These are phyloP conservation scores for Meiosimyza decipiens DNA, from an alignment of 2,888 invertebrate genomes.

Conservation along the genomic window DNA sequence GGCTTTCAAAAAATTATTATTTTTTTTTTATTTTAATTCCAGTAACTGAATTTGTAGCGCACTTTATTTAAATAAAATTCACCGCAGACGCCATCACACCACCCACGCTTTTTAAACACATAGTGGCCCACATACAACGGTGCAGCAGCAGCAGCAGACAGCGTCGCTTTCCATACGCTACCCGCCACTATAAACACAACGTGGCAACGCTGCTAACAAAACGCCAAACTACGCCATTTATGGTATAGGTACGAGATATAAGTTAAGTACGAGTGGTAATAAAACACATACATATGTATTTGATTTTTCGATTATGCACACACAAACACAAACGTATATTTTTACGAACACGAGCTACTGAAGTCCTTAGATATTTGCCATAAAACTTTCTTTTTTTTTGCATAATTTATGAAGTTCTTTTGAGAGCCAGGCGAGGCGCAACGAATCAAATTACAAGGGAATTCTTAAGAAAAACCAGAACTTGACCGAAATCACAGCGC, in stretches of 20 bases:
- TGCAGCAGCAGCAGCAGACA: not conserved
- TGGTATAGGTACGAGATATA: not conserved
- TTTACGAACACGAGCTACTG: not conserved
- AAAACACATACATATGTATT: too few species aligned
- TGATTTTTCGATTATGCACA: not conserved
- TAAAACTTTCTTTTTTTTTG: not conserved
- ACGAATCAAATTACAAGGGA: not conserved
- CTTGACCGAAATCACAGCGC: conserved; percentile 18
- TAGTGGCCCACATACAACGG: conserved; percentile 1
- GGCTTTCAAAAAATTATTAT: not conserved
- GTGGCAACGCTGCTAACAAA: conserved; percentile 8
- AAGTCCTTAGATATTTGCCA: not conserved
- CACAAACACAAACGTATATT: not conserved
- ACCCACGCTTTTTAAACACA: conserved; percentile 6
- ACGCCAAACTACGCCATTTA: conserved; percentile 1
- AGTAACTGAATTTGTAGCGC: not conserved
- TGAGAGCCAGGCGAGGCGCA: not conserved
- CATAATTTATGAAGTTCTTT: conserved; percentile 4
- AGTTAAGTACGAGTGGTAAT: too few species aligned
- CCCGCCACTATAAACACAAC: not conserved
- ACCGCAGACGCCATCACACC: conserved; percentile 1
- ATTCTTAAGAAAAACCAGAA: not conserved
- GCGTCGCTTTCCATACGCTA: not conserved
- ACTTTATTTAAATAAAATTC: conserved; percentile 1
- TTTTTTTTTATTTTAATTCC: not conserved